Evolutionary conservation across 2,797 vertebrate species (phyloP).

Genomic region (Hydrophis major): DNA sequence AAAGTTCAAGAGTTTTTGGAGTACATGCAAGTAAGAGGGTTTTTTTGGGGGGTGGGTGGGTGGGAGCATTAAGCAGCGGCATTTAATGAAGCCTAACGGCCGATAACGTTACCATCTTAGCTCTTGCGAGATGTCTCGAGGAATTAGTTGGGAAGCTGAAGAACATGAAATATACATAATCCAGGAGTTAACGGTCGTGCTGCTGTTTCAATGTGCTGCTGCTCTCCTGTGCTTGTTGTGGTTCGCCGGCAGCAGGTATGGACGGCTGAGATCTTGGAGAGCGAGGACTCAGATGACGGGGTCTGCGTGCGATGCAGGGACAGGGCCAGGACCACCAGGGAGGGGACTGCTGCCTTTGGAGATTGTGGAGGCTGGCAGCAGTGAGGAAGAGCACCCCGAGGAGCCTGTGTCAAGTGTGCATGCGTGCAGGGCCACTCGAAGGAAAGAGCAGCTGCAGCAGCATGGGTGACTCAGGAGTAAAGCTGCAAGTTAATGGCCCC

Average conservation of each 20-base stretch:
- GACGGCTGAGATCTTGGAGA: too few relatives aligned
- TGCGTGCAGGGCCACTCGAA: neutral
- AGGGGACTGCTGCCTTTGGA: too few relatives aligned
- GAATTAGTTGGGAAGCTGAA: constrained; percentile 79
- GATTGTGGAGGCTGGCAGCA: too few relatives aligned
- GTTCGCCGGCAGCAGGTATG: too few relatives aligned
- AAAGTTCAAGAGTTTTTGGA: constrained; percentile 85
- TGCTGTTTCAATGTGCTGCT: constrained; percentile 67
- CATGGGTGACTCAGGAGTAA: too few relatives aligned
- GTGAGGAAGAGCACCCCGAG: too few relatives aligned
- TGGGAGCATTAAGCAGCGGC: constrained; percentile 72
- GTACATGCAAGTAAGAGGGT: constrained; percentile 84
- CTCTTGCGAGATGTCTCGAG: constrained; percentile 76
- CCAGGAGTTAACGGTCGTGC: constrained; percentile 56
- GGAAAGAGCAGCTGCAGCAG: too few relatives aligned
- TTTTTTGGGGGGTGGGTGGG: too few relatives aligned
- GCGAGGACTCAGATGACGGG: too few relatives aligned
- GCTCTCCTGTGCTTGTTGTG: neutral
- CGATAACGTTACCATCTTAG: constrained; percentile 70
- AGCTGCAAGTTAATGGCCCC: too few relatives aligned
- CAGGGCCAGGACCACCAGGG: too few relatives aligned
- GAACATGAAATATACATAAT: constrained; percentile 60
- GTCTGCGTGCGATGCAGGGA: too few relatives aligned
- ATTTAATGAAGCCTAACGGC: constrained; percentile 84
- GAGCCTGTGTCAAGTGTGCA: neutral